Conservation (phyloP, 2,113 vertebrate species). For the Melozone crissalis region DNA sequence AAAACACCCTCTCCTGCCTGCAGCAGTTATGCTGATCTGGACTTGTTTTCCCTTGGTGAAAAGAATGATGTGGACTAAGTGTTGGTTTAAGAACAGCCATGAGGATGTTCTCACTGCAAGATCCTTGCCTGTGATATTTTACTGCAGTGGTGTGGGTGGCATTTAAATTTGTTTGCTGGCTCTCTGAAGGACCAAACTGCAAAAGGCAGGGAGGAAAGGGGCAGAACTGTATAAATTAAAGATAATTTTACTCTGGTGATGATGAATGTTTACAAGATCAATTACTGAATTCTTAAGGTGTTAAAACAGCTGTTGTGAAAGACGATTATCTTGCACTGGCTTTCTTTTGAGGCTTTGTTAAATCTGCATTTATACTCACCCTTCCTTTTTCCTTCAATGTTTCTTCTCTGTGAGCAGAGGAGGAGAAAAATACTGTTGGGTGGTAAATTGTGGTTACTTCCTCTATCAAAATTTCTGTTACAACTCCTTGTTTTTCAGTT, state of each 20-base stretch:
- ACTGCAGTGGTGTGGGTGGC: background rate
- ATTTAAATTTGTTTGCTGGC: background rate
- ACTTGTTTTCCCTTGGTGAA: background rate
- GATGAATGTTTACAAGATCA: background rate
- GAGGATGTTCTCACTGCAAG: background rate
- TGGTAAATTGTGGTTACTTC: slow-evolving; percentile 63
- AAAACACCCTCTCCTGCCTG: background rate
- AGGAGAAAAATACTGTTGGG: slow-evolving; percentile 29
- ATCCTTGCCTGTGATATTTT: background rate
- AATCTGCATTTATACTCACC: background rate
- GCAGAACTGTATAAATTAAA: background rate
- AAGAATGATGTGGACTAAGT: background rate
- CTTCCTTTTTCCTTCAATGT: background rate
- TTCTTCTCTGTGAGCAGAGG: background rate
- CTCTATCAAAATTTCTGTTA: slow-evolving; percentile 35
- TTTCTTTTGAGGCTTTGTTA: background rate
- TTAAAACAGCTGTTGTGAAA: background rate
- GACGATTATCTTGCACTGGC: background rate
- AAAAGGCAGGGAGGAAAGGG: background rate
- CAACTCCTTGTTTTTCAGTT: slow-evolving; percentile 22
- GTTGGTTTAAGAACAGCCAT: background rate
- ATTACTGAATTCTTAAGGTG: background rate
- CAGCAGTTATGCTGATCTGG: background rate
- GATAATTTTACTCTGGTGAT: background rate
- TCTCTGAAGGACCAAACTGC: background rate